Base-by-base conservation (phyloP, 2,113 vertebrate species). In the Engystomops pustulosus region DNA sequence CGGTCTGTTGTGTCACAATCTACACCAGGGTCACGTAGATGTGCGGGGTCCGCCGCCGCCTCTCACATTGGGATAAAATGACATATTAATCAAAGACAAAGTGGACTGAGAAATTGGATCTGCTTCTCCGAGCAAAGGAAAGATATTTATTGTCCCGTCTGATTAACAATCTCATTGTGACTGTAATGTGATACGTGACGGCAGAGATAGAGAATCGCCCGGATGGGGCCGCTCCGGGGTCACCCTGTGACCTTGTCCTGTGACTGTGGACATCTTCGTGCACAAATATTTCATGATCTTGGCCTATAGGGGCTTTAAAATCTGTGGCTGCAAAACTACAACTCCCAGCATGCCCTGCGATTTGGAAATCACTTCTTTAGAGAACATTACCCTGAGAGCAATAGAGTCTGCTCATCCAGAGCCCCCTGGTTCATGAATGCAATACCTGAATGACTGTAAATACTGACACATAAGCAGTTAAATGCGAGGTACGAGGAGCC, bases 41-140 rank as follows among this genome's bases (percentile, higher is more conserved):
- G 44, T 2, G 27, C 70, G 23, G 23, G 23, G 17, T 18, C 36
- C n/a, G 41, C 41, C 23, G 41, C 23, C 12, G 69, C 47, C 38
- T 15, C 15, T 36, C 51, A 41, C 75, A 23, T 38, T 27, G n/a
- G 18, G 32, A 58, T 78, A 58, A 78, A 78, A 58, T 58, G 75
- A 78, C 75, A 78, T 23, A 60, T 78, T 78, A 78, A 78, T 78
- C 75, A 78, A 78, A 78, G 51, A 41, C 51, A 78, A 78, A 78
- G 51, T 38, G 45, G 51, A 53, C 32, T 41, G 75, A 78, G 75
- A 78, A 78, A 78, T 78, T 78, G 75, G 75, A 78, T 78, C 51
- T 78, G 75, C 75, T 58, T 23, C 30, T 78, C 6, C 75, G 4
- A 60, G 75, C 75, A 58, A 38, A 41, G 75, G 60, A 25, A 60